Base-by-base conservation (phyloP, 2,888 invertebrate genomes). In the Rhodophaea formosa region DNA sequence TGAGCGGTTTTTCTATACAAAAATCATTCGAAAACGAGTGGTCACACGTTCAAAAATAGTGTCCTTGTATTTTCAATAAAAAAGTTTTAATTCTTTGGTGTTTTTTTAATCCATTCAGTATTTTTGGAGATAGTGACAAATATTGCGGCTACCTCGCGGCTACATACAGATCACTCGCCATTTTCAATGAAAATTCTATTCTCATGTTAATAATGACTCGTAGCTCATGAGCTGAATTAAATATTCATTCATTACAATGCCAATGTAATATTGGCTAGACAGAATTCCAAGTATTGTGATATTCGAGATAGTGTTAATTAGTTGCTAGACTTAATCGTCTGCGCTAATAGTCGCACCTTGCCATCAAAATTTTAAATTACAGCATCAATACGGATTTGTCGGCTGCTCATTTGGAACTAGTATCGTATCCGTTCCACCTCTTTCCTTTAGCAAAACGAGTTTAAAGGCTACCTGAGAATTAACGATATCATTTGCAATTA, bases 401-500 rank as follows among this genome's bases (percentile, higher is more conserved):
- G n/a, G n/a, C 12, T 39, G 39, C n/a, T 39, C 12, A 23, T n/a
- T 39, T n/a, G n/a, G 1, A 53, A 42, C 53, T 53, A n/a, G 53
- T 39, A 42, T 53, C n/a, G 8, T 42, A 53, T 53, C 30, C 44
- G 29, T 51, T 30, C 43, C 8, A 10, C 12, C 44, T 35, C 15
- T 16, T 30, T 30, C 15, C 10, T 51, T 35, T 15, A 51, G 8
- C 16, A 51, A 35, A 45, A 55, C 54, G 32, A n/a, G 54, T 55
- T 55, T 55, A 16, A 45, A 17, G 54, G 45, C 17, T 55, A 32
- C 30, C 44, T 15, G 35, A n/a, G 32, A 46, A 55, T 16, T 35
- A 55, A 55, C 14, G 44, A 55, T 55, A 35, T 55, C 45, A 16
- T 55, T 16, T 16, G 45, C 16, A 46, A 55, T 35, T 32, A 35